Evolutionary conservation across 2,888 invertebrate species (phyloP).

Genomic region (Microctonus hyperodae): DNA sequence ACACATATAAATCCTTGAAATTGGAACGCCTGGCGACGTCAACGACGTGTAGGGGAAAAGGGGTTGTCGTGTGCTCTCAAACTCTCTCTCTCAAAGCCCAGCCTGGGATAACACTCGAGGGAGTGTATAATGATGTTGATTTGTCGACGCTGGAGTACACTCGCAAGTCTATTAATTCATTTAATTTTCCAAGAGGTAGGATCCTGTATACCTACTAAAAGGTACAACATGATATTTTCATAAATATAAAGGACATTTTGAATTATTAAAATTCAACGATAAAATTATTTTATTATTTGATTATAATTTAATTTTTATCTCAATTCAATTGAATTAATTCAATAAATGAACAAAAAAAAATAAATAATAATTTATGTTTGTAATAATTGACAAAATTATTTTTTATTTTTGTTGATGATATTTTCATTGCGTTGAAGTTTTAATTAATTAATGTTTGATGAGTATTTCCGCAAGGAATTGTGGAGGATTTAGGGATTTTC

Average conservation of each 20-base stretch:
- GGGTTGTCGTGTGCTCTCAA: conserved; percentile 1
- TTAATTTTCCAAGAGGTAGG: neutral
- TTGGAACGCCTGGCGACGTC: conserved; percentile 24
- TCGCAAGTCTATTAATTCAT: conserved; percentile 24
- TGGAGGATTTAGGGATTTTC: conserved; percentile 13
- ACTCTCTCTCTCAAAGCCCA: neutral
- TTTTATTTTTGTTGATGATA: no score
- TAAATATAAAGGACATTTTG: neutral
- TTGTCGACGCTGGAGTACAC: conserved; percentile 24
- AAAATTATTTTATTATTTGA: neutral
- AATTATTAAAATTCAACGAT: neutral
- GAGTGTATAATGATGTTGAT: conserved; percentile 29
- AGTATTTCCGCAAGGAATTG: neutral
- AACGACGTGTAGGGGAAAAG: conserved; percentile 7
- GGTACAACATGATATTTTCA: neutral
- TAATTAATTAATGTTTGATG: neutral
- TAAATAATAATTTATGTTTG: no score
- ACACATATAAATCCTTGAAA: conserved; percentile 29
- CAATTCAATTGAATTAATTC: no score
- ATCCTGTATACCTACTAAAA: neutral
- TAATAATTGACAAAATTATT: no score
- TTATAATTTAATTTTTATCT: no score
- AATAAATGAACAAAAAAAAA: no score
- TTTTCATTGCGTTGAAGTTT: no score
- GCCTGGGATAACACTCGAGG: conserved; percentile 15